Evolutionary conservation across 1,140 invertebrate genomes (phyloP), one percentile per base, ranked within the genome.

Genomic region (Caenorhabditis inopinata): DNA sequence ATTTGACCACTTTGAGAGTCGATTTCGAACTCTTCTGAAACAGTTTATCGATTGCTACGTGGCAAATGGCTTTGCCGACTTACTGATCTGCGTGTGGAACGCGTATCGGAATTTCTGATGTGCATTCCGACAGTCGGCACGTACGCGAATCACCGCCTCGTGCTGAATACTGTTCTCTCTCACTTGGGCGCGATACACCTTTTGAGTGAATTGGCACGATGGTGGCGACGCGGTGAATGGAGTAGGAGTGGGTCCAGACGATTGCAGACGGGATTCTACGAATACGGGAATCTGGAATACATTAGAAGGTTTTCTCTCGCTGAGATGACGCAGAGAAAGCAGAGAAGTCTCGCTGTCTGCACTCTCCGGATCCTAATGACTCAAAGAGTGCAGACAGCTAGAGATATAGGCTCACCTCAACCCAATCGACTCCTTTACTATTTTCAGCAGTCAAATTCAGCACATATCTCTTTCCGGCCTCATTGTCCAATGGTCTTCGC

Each of bases 21-120:
- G n/a, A 87, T 73, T 62, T 82, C 81, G 46, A 87, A 87, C 18
- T 86, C 83, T 45, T 88, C 85, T 83, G 51, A 48, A 86, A 51
- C 4, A 51, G 84, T 35, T 14, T 21, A n/a, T 16, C 29, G 49
- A 32, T 38, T 53, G 5, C 0, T 81, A 1, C n/a, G 4, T 45
- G 16, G 1, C 16, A 18, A 74, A 18, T 27, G 27, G 1, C 14
- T 27, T 11, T n/a, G 9, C 14, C 4, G 29, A 25, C 78, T 82
- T 29, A 84, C 83, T 78, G 23, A 75, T 79, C 62, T 53, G 74
- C 18, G 82, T 77, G 38, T 81, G 53, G 42, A 84, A 76, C 18
- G 84, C 68, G 47, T 79, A 82, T 48, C 76, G 32, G 14, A 82
- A 53, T 48, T 75, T 82, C 23, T 68, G 74, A 1, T 76, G 29